A percentile compares a stretch with the other conserved stretches of the same genome.
Evolutionary conservation across 2,113 vertebrate genomes (phyloP).

Genomic region (Echinops telfairi): DNA sequence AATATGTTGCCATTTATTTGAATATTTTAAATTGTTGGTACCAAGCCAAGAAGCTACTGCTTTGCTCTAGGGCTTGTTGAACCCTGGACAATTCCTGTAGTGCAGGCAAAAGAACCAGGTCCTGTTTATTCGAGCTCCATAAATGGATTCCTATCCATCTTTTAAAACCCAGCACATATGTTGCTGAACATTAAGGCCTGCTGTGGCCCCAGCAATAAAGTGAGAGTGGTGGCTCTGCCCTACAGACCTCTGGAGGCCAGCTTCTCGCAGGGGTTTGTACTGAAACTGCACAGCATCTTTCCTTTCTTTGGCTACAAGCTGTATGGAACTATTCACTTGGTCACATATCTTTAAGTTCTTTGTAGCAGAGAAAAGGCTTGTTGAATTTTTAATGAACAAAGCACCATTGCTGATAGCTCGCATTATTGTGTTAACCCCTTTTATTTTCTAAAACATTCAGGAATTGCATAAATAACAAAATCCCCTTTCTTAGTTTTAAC

Average conservation of each 20-base stretch:
- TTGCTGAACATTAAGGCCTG: not conserved
- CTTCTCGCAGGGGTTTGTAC: not conserved
- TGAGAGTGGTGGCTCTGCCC: not conserved
- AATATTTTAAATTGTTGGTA: constrained; percentile 18
- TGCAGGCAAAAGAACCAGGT: not conserved
- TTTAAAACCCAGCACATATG: not conserved
- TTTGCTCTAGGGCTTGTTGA: not conserved
- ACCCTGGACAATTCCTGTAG: not conserved
- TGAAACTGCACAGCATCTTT: not conserved
- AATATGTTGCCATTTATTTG: not conserved
- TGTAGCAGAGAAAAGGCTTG: not conserved
- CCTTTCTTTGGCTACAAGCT: not conserved
- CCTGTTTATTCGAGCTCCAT: not conserved
- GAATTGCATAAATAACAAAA: constrained; percentile 32
- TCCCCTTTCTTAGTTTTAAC: not conserved
- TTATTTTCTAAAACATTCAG: constrained; percentile 14
- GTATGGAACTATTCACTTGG: not conserved
- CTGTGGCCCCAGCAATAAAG: not conserved
- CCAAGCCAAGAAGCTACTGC: not conserved
- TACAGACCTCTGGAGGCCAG: not conserved
- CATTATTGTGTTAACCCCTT: not conserved
- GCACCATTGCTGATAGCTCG: not conserved
- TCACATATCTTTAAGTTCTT: not conserved
- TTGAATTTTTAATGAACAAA: constrained; percentile 42
- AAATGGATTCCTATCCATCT: not conserved